A percentile compares a stretch with the other conserved stretches of the same genome.
Evolutionary conservation across 2,888 invertebrate genomes (phyloP).

Genomic region (Coleophora flavipennella): DNA sequence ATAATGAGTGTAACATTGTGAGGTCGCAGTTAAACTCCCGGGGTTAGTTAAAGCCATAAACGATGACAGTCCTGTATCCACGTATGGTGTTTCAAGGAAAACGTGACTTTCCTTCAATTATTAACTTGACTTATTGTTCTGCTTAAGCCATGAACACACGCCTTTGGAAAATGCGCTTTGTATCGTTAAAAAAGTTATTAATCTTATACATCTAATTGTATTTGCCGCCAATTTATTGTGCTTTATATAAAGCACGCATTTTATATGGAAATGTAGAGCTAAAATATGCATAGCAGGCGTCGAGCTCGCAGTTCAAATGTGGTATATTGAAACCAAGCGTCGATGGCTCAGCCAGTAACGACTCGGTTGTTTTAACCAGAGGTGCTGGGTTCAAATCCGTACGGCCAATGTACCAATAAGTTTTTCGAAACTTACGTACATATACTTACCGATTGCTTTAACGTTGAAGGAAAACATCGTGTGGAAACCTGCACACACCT

Average conservation of each 20-base stretch:
- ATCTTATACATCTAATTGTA: background rate
- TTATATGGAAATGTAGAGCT: background rate
- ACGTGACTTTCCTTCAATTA: conserved; percentile 52
- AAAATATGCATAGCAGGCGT: too few relatives aligned
- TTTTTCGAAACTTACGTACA: too few relatives aligned
- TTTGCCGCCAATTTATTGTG: too few relatives aligned
- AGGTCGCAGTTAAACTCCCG: conserved; percentile 37
- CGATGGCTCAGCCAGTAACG: too few relatives aligned
- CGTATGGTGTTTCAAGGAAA: conserved; percentile 42
- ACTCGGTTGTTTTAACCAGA: too few relatives aligned
- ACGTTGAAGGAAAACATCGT: too few relatives aligned
- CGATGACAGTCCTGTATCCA: conserved; percentile 42
- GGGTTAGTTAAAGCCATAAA: conserved; percentile 50
- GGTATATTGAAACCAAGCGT: too few relatives aligned
- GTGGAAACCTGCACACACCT: too few relatives aligned
- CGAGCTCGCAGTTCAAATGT: conserved; percentile 8
- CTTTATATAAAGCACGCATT: too few relatives aligned
- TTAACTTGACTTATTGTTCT: conserved; percentile 36
- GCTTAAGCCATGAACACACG: conserved; percentile 12
- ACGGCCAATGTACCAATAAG: too few relatives aligned
- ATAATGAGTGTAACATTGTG: conserved; percentile 37
- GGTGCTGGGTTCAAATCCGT: too few relatives aligned
- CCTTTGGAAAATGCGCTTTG: conserved; percentile 5
- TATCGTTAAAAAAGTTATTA: background rate
- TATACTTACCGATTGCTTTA: too few relatives aligned